Evolutionary conservation across 1,140 invertebrate species (phyloP), one percentile per base, ranked within the genome.

Genomic region (Pachyrhynchus sulphureomaculatus): DNA sequence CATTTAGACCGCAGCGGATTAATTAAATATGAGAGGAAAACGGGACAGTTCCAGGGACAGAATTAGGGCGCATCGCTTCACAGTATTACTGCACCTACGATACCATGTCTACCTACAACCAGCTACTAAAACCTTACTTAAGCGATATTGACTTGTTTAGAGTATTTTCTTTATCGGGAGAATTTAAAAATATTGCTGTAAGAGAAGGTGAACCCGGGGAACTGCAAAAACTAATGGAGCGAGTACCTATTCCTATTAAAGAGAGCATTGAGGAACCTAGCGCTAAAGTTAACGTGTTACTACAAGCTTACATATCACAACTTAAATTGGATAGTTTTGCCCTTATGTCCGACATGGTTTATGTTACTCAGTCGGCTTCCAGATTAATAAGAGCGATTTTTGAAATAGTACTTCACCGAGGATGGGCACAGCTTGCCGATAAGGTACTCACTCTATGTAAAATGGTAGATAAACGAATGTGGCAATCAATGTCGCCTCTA

Each of bases 281-380:
- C 68, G 97, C 98, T 0, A 99, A 99, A 81, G 92, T 98, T 2
- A 93, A 93, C 73, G 94, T 98, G 5, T 77, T 99, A 2, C 81
- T 99, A 2, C 96, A 99, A 78, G 96, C 96, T 0, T 99, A 99
- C 77, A 99, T 99, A 51, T 99, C 96, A 0, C 96, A 99, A 74
- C 76, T 99, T 36, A 99, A 99, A 78, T 79, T 99, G 32, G 97
- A 99, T 76, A 96, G 97, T 10, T 98, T 99, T 77, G 96, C 96
- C 1, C 79, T 99, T 2, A 97, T 99, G 92, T 92, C 95, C 0
- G 98, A 99, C 77, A 99, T 99, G 97, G 95, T 99, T 0, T 99
- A 95, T 73, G 94, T 99, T 0, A 99, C 97, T 0, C 98, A 99
- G 78, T 98, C 95, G 4, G 98, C 98, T 0, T 89, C 92, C 2